Evolutionary conservation across 2,797 vertebrate genomes (phyloP).

Genomic region (Bradypodion ventrale): DNA sequence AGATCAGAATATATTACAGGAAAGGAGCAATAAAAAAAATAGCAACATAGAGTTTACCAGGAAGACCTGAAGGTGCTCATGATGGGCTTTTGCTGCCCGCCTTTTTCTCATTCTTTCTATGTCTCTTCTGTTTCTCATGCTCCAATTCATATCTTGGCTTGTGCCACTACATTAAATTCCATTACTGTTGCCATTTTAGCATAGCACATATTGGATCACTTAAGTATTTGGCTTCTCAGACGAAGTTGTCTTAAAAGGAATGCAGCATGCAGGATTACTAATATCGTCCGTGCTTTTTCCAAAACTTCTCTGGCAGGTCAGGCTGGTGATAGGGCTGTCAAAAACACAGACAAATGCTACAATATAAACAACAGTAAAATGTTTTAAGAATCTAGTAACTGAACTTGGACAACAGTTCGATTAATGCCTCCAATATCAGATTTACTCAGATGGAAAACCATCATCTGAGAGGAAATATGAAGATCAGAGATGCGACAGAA

Average conservation of each 20-base stretch:
- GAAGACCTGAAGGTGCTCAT: too few species aligned
- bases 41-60: neutral
- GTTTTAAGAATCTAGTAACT: conserved; percentile 54
- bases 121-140: neutral
- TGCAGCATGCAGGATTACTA: conserved; percentile 44
- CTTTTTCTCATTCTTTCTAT: neutral
- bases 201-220: conserved; percentile 10
- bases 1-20: neutral
- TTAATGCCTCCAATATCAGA: neutral
- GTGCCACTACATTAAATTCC: neutral
- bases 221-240: conserved; percentile 3
- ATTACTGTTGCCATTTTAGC: neutral
- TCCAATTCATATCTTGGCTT: conserved; percentile 4
- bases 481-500: neutral
- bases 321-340: conserved; percentile 32
- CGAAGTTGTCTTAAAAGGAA: conserved; percentile 39
- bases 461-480: neutral
- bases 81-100: neutral
- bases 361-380: conserved; percentile 22
- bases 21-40: neutral
- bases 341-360: conserved; percentile 49
- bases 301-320: conserved; percentile 43
- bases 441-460: conserved; percentile 17
- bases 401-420: neutral
- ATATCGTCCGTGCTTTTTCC: conserved; percentile 47